Base-by-base conservation (phyloP, 2,797 vertebrate genomes). In the Notoglanidium macrostoma region DNA sequence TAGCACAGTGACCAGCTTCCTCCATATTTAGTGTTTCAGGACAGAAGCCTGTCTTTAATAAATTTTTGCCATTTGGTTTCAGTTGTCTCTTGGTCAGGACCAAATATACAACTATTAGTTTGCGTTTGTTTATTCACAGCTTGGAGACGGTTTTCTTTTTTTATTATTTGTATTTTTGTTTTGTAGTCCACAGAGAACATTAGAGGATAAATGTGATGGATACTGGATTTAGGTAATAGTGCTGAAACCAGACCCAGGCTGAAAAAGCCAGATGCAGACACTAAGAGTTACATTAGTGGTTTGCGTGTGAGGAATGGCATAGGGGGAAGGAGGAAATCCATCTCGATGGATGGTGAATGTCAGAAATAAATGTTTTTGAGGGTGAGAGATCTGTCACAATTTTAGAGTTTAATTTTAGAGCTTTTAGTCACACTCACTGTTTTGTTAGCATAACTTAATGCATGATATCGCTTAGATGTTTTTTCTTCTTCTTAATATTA, bases 191-290 rank as follows among this genome's bases (percentile, higher is more conserved):
- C n/a, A 55, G 23, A 67, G 78, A 82, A 79, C 77, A 80, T 82
- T 85, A 82, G 49, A 88, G 68, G 55, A 63, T 74, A 82, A 85
- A 63, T 72, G 44, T 44, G 26, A 72, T 40, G 35, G 74, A 63
- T 83, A 29, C 35, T 83, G 80, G 54, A 70, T 78, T 88, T 83
- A 54, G 54, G 68, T 86, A 86, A 77, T 83, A 83, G 73, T 86
- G 87, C 63, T 78, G 65, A 86, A 88, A 86, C 83, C 26, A 86
- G 46, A 49, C n/a, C 79, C 78, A 88, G 84, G 57, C 73, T 76
- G n/a, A 84, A 46, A 55, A 72, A 73, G 54, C 83, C 55, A 65
- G 46, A 32, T 88, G 84, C 78, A 88, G 84, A 86, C 84, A 83
- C 87, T 68, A 78, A 70, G 61, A 32, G 84, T 63, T 67, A 59